phyloP scores from a whole-genome alignment of 2,113 vertebrate genomes.

The Oreochromis aureus region DNA sequence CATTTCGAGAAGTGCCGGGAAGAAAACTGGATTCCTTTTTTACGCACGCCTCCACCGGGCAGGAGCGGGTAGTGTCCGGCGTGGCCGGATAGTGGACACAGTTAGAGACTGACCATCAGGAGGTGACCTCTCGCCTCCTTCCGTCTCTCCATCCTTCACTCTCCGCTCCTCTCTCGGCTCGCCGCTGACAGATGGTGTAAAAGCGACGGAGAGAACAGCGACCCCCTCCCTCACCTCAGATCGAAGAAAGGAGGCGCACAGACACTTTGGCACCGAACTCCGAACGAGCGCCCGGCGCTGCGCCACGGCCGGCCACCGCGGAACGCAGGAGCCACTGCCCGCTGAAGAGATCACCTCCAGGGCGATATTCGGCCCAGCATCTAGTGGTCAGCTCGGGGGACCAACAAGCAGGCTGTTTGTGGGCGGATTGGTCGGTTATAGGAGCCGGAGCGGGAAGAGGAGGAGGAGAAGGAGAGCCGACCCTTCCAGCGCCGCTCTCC shows the following conservation, averaged over 20 bases:
- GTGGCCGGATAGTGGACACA: constrained; percentile 44
- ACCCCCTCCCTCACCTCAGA: not conserved
- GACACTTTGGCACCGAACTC: constrained; percentile 39
- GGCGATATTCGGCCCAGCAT: not conserved
- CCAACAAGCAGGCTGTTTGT: constrained; percentile 2
- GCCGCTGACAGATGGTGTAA: constrained; percentile 32
- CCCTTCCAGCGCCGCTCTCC: constrained; percentile 85
- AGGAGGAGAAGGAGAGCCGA: constrained; percentile 67
- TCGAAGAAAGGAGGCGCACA: constrained; percentile 9
- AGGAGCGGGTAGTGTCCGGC: constrained; percentile 5
- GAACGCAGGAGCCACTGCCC: constrained; percentile 67
- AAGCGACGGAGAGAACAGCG: not conserved
- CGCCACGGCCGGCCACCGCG: constrained; percentile 28
- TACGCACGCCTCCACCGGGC: not conserved
- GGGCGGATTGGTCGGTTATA: not conserved
- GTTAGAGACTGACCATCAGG: constrained; percentile 15
- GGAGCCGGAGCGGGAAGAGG: not conserved
- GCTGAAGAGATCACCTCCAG: constrained; percentile 37
- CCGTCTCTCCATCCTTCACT: not conserved
- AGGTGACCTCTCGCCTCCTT: constrained; percentile 1
- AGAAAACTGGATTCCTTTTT: constrained; percentile 56
- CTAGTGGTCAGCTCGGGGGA: constrained; percentile 1
- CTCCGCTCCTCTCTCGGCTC: not conserved
- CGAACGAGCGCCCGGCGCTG: constrained; percentile 26
- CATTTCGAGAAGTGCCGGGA: constrained; percentile 21